These are phyloP conservation scores for Chloroclysta siterata DNA, from an alignment of 2,888 invertebrate genomes.

Conservation along the genomic window DNA sequence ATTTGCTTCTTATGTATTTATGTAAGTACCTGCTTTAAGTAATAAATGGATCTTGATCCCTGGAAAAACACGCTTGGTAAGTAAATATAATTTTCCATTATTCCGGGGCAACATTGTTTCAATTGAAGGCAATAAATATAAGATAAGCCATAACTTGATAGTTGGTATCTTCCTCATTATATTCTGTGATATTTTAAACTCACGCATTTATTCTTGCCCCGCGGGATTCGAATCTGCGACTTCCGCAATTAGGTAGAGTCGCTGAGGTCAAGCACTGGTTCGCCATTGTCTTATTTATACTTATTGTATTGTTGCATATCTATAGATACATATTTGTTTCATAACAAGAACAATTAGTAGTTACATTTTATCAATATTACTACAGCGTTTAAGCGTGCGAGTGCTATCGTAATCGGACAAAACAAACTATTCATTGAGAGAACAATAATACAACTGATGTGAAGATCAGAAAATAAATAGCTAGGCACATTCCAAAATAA, in stretches of 20 bases:
- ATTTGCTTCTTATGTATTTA: too few species aligned
- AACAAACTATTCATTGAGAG: constrained; percentile 44
- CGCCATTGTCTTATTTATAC: constrained; percentile 32
- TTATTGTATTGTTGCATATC: constrained; percentile 13
- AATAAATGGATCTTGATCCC: not conserved
- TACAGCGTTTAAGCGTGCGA: constrained; percentile 22
- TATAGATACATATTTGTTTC: constrained; percentile 26
- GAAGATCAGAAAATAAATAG: constrained; percentile 7
- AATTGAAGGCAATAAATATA: not conserved
- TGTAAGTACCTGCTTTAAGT: too few species aligned
- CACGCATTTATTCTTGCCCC: constrained; percentile 36
- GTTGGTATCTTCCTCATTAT: not conserved
- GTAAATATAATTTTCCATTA: constrained; percentile 1
- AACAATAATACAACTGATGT: constrained; percentile 23
- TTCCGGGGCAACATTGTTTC: not conserved
- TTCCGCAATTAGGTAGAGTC: constrained; percentile 57
- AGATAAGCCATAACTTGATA: not conserved
- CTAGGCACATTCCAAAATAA: constrained; percentile 8
- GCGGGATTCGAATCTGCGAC: constrained; percentile 60
- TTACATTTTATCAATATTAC: constrained; percentile 35
- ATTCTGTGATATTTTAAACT: not conserved
- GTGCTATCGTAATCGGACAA: constrained; percentile 40
- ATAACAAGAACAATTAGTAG: constrained; percentile 22
- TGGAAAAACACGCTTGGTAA: constrained; percentile 5
- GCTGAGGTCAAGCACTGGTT: constrained; percentile 30